Conservation (phyloP, 1,140 invertebrate species). For the Heliothis virescens region DNA sequence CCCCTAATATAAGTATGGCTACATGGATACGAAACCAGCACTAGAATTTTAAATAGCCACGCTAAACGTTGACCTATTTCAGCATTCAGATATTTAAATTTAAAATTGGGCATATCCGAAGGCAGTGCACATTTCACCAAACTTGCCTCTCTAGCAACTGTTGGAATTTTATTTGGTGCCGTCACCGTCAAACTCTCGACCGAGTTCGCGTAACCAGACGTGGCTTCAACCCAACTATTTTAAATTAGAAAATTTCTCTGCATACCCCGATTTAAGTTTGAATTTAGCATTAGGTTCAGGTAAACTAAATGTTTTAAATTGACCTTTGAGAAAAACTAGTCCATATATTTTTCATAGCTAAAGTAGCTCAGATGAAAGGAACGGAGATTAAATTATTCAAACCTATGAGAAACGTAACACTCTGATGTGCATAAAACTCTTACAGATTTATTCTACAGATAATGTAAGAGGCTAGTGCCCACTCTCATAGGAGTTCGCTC, state of each 20-base stretch:
- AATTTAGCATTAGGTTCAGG: slow-evolving; percentile 18
- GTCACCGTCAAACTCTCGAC: slow-evolving; percentile 50
- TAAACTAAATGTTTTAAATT: not conserved
- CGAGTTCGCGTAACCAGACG: slow-evolving; percentile 50
- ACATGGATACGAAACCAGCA: not conserved
- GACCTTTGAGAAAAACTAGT: not conserved
- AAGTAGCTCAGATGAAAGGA: too few species aligned
- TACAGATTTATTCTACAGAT: too few species aligned
- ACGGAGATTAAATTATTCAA: too few species aligned
- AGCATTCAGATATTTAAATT: slow-evolving; percentile 57
- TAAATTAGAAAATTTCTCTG: slow-evolving; percentile 59
- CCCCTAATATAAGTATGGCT: not conserved
- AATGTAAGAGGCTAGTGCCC: too few species aligned
- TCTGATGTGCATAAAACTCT: too few species aligned
- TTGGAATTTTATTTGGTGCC: slow-evolving; percentile 63
- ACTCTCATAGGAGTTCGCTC: too few species aligned
- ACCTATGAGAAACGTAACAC: too few species aligned
- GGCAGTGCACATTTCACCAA: slow-evolving; percentile 53
- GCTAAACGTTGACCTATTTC: slow-evolving; percentile 53
- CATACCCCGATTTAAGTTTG: slow-evolving; percentile 29
- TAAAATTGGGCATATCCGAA: slow-evolving; percentile 55
- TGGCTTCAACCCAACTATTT: slow-evolving; percentile 49
- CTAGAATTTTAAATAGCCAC: slow-evolving; percentile 3
- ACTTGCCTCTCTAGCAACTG: slow-evolving; percentile 56
- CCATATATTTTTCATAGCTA: too few species aligned